These are phyloP conservation scores for Dinocampus coccinellae DNA, from an alignment of 2,888 invertebrate genomes.

Conservation along the genomic window DNA sequence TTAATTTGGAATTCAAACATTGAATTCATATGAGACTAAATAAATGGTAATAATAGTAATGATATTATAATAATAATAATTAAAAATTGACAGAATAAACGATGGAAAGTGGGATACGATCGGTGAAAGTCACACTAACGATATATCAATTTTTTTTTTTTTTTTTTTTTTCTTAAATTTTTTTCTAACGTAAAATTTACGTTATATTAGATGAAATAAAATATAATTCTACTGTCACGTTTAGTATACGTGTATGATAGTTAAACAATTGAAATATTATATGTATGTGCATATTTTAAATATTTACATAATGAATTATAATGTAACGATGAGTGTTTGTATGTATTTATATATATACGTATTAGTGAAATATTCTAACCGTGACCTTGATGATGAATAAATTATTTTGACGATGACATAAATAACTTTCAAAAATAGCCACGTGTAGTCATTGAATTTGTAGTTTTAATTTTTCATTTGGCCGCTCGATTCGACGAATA, in stretches of 20 bases:
- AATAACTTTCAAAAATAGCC: slow-evolving; percentile 5
- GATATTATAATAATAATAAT: background rate
- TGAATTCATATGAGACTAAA: slow-evolving; percentile 5
- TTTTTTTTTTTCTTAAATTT: no score
- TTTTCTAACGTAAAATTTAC: slow-evolving; percentile 25
- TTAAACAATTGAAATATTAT: background rate
- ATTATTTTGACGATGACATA: slow-evolving; percentile 2
- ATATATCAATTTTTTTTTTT: slow-evolving; percentile 28
- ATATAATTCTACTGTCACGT: background rate
- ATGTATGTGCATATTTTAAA: slow-evolving; percentile 1
- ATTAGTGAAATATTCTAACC: background rate
- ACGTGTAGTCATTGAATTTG: background rate
- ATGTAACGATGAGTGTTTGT: background rate
- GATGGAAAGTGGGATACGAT: slow-evolving; percentile 34
- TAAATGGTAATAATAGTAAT: background rate
- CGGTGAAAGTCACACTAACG: slow-evolving; percentile 25
- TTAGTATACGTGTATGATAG: background rate
- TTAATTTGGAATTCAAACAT: no score
- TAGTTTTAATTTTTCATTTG: background rate
- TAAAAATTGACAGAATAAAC: slow-evolving; percentile 6
- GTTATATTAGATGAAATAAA: slow-evolving; percentile 11
- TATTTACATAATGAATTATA: background rate
- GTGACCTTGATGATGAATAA: slow-evolving; percentile 10
- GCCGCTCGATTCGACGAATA: background rate
- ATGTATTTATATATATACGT: background rate